phyloP scores from a whole-genome alignment of 2,797 vertebrate genomes.

The Mareca strepera region DNA sequence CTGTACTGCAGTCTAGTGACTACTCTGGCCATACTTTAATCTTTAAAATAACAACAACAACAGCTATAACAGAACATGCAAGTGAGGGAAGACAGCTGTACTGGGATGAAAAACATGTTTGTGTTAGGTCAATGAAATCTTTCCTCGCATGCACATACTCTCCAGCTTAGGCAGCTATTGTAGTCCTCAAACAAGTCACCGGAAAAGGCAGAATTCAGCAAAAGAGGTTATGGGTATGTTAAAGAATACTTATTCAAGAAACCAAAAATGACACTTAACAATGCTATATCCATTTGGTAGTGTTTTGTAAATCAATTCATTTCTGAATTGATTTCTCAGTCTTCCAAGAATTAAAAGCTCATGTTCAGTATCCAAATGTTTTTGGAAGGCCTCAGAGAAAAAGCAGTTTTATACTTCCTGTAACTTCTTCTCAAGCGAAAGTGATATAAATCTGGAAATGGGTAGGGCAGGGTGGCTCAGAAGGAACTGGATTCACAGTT shows the following conservation, averaged over 20 bases:
- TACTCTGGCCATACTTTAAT: not conserved
- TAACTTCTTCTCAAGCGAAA: not conserved
- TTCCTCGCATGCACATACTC: not conserved
- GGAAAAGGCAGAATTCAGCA: not conserved
- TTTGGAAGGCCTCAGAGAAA: not conserved
- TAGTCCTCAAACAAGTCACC: constrained; percentile 20
- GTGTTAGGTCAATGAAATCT: not conserved
- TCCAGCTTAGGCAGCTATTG: not conserved
- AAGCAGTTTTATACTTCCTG: not conserved
- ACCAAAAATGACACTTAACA: not conserved
- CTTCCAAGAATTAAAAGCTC: not conserved
- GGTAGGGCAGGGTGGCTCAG: not conserved
- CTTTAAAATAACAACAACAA: not conserved
- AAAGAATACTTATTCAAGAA: not conserved
- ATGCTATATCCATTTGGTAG: not conserved
- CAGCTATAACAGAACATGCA: not conserved
- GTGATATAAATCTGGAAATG: not conserved
- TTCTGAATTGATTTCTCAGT: not conserved
- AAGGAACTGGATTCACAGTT: not conserved
- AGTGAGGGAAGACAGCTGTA: not conserved
- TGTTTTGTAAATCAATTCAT: not conserved
- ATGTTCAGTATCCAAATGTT: not conserved
- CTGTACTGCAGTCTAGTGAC: not conserved
- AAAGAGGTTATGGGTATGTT: not conserved
- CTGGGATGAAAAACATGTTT: not conserved